Evolutionary conservation across 2,888 invertebrate species (phyloP).

Genomic region (Geotrupes spiniger): DNA sequence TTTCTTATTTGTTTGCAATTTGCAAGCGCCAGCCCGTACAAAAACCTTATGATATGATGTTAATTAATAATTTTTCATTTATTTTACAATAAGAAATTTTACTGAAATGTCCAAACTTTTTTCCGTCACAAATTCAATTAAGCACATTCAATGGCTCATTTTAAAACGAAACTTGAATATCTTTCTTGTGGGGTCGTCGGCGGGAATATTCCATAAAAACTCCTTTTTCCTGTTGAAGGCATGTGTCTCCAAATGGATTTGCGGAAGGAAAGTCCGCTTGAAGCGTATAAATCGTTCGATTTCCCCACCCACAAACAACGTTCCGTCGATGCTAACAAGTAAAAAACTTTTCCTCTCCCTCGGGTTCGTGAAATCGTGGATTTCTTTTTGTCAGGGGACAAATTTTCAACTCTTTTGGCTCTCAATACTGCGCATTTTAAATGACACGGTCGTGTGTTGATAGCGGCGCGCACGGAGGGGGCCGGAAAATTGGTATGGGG

Average conservation of each 20-base stretch:
- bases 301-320: constrained; percentile 39
- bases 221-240: constrained; percentile 6
- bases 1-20: too few species aligned
- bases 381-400: constrained; percentile 33
- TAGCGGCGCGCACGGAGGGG: too few species aligned
- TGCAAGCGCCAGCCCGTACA: too few species aligned
- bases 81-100: too few species aligned
- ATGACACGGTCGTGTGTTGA: too few species aligned
- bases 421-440: neutral
- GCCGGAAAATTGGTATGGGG: too few species aligned
- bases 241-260: constrained; percentile 16
- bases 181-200: neutral
- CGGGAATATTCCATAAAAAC: constrained; percentile 6
- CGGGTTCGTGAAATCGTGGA: constrained; percentile 30
- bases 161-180: neutral
- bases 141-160: constrained; percentile 3
- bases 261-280: constrained; percentile 30
- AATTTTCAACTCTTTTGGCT: constrained; percentile 31
- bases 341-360: constrained; percentile 34
- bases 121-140: constrained; percentile 3
- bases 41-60: too few species aligned
- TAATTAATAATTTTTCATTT: too few species aligned
- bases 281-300: constrained; percentile 39
- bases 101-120: too few species aligned
- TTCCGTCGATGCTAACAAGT: constrained; percentile 38